These are phyloP conservation scores for Megaceryle maxima DNA, from an alignment of 2,113 vertebrate genomes.

Conservation along the genomic window DNA sequence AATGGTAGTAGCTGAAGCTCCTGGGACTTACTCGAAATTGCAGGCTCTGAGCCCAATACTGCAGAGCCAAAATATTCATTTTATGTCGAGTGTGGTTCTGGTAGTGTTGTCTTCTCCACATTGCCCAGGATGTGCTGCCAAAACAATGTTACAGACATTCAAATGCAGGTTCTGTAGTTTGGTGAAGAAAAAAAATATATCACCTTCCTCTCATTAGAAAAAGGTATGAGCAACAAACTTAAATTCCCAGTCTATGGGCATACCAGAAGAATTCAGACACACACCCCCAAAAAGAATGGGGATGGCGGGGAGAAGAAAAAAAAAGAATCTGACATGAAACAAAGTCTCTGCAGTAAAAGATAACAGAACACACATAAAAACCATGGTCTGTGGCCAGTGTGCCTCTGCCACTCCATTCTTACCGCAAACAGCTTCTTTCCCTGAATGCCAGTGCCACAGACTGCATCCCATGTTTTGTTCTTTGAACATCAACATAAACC, in stretches of 20 bases:
- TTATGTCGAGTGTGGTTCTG: background rate
- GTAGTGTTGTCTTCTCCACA: constrained; percentile 76
- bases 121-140: constrained; percentile 78
- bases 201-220: background rate
- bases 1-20: background rate
- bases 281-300: background rate
- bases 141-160: background rate
- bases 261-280: background rate
- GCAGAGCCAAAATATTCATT: constrained; percentile 72
- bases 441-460: constrained; percentile 72
- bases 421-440: constrained; percentile 73
- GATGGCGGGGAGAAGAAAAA: background rate
- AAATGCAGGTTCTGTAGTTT: background rate
- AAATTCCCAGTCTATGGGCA: background rate
- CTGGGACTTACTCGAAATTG: constrained; percentile 79
- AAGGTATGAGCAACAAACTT: background rate
- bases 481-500: constrained; percentile 75
- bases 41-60: constrained; percentile 70
- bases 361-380: background rate
- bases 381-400: background rate
- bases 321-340: background rate
- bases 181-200: background rate
- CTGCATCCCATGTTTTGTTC: constrained; percentile 76
- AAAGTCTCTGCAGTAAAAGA: background rate
- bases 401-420: constrained; percentile 5